These are phyloP conservation scores for Callospermophilus lateralis DNA, from an alignment of 2,113 vertebrate species.

Conservation along the genomic window DNA sequence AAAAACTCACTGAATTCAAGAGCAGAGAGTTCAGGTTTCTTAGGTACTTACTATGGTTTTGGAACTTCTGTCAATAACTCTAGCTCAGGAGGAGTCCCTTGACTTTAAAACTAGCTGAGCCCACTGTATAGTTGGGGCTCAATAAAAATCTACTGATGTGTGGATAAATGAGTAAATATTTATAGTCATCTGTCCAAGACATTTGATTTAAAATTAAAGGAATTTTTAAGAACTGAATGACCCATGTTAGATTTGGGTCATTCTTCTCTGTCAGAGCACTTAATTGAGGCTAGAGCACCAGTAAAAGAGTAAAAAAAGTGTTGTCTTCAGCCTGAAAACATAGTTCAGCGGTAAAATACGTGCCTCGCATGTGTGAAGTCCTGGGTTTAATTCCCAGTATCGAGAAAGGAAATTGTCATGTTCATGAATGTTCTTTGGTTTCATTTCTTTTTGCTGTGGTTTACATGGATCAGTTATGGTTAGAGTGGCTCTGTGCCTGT, in stretches of 20 bases:
- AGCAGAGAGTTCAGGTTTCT: neutral
- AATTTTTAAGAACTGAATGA: conserved; percentile 25
- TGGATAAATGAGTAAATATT: neutral
- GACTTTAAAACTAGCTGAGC: neutral
- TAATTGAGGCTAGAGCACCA: neutral
- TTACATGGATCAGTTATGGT: neutral
- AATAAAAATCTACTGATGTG: neutral
- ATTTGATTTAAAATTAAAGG: conserved; percentile 32
- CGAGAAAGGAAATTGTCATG: too few relatives aligned
- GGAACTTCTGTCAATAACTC: neutral
- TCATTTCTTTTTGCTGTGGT: conserved; percentile 21
- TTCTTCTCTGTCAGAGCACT: neutral
- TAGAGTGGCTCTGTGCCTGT: neutral
- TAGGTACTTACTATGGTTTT: neutral
- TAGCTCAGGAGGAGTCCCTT: neutral
- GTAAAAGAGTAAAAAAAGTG: neutral
- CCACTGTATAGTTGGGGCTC: neutral
- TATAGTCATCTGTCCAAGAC: neutral
- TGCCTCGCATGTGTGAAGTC: too few relatives aligned
- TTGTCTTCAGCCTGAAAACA: neutral
- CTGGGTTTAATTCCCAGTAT: too few relatives aligned
- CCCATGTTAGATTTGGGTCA: neutral
- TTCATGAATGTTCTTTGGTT: conserved; percentile 14
- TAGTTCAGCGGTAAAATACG: too few relatives aligned
- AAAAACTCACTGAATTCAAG: conserved; percentile 11